Evolutionary conservation across 2,888 invertebrate species (phyloP), one percentile per base, ranked within the genome.

Genomic region (Elmis aenea): DNA sequence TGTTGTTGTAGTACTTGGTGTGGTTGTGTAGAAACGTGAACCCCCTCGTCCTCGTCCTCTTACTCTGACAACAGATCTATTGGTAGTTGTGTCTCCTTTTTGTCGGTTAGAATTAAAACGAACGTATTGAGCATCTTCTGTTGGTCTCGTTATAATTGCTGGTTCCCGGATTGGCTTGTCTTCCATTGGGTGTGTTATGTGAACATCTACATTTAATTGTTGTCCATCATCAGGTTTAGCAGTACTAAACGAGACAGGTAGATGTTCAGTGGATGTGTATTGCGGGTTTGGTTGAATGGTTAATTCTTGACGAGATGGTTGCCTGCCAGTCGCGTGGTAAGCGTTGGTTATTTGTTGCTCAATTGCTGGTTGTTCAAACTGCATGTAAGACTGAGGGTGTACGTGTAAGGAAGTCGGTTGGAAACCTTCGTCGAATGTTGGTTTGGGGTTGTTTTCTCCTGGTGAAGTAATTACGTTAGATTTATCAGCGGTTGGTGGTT

Each of bases 351-450:
- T 37, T 32, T 48, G 34, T 38, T 51, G 46, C 9, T 48, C 41
- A 13, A 54, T 36, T 4, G 46, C 32, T n/a, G 42, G 33, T 14
- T 52, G 50, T 23, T 59, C 59, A 33, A 54, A 57, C 22, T 59
- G 56, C 48, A 54, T 50, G 30, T 55, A 58, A 2, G 56, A 54
- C 33, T 55, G 50, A 11, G 58, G 58, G 15, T 25, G 33, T 5
- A 15, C 22, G 12, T 20, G 12, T 11, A 23, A n/a, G 8, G 21
- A 27, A 16, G 38, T 23, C 11, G 33, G 20, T 34, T 38, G 29
- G 26, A 34, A 26, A 14, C 27, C 22, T 16, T 33, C 15, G 26
- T 38, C 11, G 18, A 33, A 11, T 16, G 21, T 8, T 14, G 35
- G 29, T 31, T 37, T 37, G 5, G 29, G 28, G 23, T 13, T 23